Evolutionary conservation across 1,140 invertebrate genomes (phyloP).

Genomic region (Himalopsyche phryganea): DNA sequence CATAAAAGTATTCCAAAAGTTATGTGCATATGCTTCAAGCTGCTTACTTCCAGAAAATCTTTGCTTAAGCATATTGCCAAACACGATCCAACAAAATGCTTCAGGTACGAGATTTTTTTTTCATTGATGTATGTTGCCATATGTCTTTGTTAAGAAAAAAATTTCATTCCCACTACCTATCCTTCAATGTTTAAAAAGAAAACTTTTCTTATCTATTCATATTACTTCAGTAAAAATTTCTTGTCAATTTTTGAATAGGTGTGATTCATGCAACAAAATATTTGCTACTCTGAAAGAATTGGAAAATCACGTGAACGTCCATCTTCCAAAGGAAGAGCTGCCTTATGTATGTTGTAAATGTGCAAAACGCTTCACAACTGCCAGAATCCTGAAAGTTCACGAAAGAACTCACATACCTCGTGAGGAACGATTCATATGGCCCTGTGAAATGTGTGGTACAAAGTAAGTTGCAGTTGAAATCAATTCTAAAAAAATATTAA

Average conservation of each 20-base stretch:
- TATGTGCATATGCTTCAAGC: conserved; percentile 25
- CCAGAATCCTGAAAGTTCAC: conserved; percentile 39
- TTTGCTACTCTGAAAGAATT: conserved; percentile 14
- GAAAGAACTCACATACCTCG: conserved; percentile 41
- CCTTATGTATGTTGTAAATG: conserved; percentile 41
- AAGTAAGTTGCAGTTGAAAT: too few relatives aligned
- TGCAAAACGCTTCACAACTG: conserved; percentile 38
- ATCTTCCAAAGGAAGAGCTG: conserved; percentile 29
- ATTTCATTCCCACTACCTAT: too few relatives aligned
- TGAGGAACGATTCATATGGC: conserved; percentile 39
- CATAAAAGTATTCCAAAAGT: conserved; percentile 19
- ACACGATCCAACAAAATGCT: conserved; percentile 22
- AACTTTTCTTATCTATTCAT: too few relatives aligned
- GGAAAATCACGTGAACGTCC: conserved; percentile 8
- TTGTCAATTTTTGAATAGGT: too few relatives aligned
- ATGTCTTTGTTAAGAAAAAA: too few relatives aligned
- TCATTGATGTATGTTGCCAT: too few relatives aligned
- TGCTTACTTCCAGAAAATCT: conserved; percentile 14
- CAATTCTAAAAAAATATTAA: not conserved
- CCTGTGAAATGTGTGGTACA: conserved; percentile 44
- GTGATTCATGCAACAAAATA: conserved; percentile 19
- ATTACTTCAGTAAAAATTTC: too few relatives aligned
- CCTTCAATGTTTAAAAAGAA: too few relatives aligned
- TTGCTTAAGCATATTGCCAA: conserved; percentile 15
- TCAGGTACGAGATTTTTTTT: conserved; percentile 16